A percentile compares a stretch with the other conserved stretches of the same genome.
Evolutionary conservation across 2,888 invertebrate species (phyloP).

Genomic region (Pristionchus exspectatus): DNA sequence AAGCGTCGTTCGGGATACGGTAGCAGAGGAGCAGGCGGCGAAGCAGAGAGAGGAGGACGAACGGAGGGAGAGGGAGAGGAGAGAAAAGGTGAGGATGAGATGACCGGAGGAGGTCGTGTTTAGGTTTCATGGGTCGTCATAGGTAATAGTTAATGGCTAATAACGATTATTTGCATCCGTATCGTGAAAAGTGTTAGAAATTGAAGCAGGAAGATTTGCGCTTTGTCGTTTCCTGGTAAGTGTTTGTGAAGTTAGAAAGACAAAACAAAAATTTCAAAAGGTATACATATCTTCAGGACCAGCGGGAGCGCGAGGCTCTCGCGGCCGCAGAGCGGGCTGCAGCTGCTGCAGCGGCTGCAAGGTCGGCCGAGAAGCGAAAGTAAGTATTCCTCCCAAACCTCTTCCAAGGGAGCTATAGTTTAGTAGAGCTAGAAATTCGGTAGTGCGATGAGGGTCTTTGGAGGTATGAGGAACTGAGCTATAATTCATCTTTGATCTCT

Average conservation of each 20-base stretch:
- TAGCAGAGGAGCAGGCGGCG: slow-evolving; percentile 9
- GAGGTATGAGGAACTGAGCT: neutral
- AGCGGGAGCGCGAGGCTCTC: slow-evolving; percentile 8
- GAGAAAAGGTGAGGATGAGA: neutral
- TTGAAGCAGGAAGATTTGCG: too few relatives aligned
- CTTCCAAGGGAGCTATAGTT: neutral
- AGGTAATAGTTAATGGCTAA: neutral
- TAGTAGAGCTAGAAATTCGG: too few relatives aligned
- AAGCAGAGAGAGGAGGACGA: slow-evolving; percentile 54
- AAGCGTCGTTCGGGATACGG: neutral
- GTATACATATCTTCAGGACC: neutral
- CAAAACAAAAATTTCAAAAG: neutral
- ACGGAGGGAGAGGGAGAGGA: slow-evolving; percentile 36
- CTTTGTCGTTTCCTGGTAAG: too few relatives aligned
- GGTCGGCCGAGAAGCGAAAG: slow-evolving; percentile 42
- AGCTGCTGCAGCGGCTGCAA: slow-evolving; percentile 32
- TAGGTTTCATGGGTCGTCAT: too few relatives aligned
- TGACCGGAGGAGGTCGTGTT: neutral
- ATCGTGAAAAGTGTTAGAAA: too few relatives aligned
- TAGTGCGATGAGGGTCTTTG: neutral
- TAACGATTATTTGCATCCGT: neutral
- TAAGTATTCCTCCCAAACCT: neutral
- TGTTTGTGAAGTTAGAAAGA: too few relatives aligned
- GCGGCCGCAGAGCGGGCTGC: neutral
- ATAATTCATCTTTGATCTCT: neutral